Evolutionary conservation across 2,888 invertebrate genomes (phyloP), one percentile per base, ranked within the genome.

Genomic region (Leistus spinibarbis): DNA sequence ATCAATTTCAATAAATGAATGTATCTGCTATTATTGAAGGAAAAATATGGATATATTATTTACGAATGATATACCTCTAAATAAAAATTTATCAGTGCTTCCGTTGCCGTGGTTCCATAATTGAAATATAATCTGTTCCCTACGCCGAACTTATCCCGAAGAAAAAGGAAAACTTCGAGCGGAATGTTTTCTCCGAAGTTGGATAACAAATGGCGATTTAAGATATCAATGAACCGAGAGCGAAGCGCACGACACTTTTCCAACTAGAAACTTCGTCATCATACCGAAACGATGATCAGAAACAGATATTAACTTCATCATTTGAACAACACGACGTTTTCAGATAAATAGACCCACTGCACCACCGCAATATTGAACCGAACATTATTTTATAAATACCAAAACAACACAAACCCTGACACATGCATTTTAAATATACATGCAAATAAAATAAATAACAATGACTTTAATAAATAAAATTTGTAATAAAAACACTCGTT

Each of bases 41-140:
- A 40, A 40, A 40, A 40, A 40, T 40, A 40, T n/a, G n/a, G n/a
- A n/a, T n/a, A n/a, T n/a, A n/a, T n/a, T 40, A 40, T 40, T 2
- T 40, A 40, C 40, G 40, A 40, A 40, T 40, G 40, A 40, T 40
- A 40, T 40, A 40, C 40, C 40, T 40, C 40, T 13, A 40, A 2
- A 40, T 13, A 40, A 40, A 40, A 40, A 40, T 40, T 40, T 40
- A 40, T 40, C 40, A 40, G 40, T 40, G 40, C 5, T 27, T 24
- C 65, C 65, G 27, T 65, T 27, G 27, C 17, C 60, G 60, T 40
- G 60, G 60, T 16, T 22, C 60, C 66, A 66, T 66, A 66, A 66
- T 66, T 66, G 66, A 66, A 66, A 66, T 66, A 66, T 66, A 66
- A 66, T 66, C 66, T 66, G 24, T 66, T 66, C 53, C 40, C 40